Conservation (phyloP, 1,140 invertebrate species). For the Apis florea region DNA sequence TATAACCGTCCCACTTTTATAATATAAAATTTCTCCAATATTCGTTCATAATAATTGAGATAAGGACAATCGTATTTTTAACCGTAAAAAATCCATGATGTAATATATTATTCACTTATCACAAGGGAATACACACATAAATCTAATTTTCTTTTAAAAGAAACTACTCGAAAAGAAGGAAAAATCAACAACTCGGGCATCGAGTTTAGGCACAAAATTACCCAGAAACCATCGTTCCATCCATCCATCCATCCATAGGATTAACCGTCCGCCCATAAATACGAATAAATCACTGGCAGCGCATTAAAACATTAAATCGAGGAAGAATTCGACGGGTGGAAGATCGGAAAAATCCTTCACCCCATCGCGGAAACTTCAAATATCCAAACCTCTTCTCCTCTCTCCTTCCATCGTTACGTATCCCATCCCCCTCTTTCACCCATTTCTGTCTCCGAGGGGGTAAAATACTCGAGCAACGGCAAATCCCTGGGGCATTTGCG, state of each 20-base stretch:
- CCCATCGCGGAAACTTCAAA: slow-evolving; percentile 28
- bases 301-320: slow-evolving; percentile 37
- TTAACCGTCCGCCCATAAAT: not conserved
- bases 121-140: no score
- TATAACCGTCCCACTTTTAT: not conserved
- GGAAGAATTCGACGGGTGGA: slow-evolving; percentile 19
- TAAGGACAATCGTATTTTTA: no score
- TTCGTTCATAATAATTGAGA: not conserved
- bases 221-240: not conserved
- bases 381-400: slow-evolving; percentile 17
- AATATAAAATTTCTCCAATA: not conserved
- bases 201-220: not conserved
- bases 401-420: not conserved
- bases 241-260: not conserved
- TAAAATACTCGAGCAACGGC: slow-evolving; percentile 48
- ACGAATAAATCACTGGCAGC: slow-evolving; percentile 6
- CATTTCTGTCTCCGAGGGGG: slow-evolving; percentile 45
- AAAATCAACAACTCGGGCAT: not conserved
- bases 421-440: not conserved
- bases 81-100: no score
- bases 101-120: no score
- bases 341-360: slow-evolving; percentile 37
- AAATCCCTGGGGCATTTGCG: slow-evolving; percentile 65
- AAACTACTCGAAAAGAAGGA: no score
- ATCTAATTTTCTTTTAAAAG: not conserved